These are phyloP conservation scores for Pachypanchax playfairii DNA, from an alignment of 2,113 vertebrate species.

Conservation along the genomic window DNA sequence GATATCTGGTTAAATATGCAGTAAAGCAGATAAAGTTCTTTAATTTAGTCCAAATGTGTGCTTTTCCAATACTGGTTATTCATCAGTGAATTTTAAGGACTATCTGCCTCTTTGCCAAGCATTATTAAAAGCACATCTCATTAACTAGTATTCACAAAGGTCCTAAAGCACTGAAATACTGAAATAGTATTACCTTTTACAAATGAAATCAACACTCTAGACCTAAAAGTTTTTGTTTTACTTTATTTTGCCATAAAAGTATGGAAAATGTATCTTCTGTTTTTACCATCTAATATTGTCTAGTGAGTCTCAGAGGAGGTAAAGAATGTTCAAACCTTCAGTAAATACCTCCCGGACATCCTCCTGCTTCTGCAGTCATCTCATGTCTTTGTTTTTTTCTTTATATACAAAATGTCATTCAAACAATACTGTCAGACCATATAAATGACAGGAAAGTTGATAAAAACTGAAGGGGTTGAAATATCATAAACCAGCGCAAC, in stretches of 20 bases:
- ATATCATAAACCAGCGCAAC: too few relatives aligned
- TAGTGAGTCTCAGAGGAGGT: background rate
- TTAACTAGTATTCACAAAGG: slow-evolving; percentile 37
- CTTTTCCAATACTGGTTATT: slow-evolving; percentile 10
- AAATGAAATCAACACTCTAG: background rate
- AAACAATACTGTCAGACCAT: background rate
- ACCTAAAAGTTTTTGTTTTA: background rate
- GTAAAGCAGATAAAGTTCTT: background rate
- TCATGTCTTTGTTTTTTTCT: background rate
- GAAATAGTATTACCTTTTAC: too few relatives aligned
- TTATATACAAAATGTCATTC: background rate
- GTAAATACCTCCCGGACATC: background rate
- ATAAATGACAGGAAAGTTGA: too few relatives aligned
- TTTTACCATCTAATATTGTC: background rate
- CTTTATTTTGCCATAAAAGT: too few relatives aligned
- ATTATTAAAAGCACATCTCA: slow-evolving; percentile 56
- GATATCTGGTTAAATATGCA: background rate
- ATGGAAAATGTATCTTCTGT: background rate
- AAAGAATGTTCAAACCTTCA: background rate
- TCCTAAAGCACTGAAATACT: slow-evolving; percentile 5
- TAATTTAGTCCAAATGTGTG: slow-evolving; percentile 4
- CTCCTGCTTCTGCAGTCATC: background rate
- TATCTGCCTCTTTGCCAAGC: slow-evolving; percentile 1
- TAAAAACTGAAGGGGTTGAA: too few relatives aligned
- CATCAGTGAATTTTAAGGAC: too few relatives aligned